A percentile compares a stretch with the other conserved stretches of the same genome.
Evolutionary conservation across 2,113 vertebrate genomes (phyloP).

Genomic region (Microtus pennsylvanicus): DNA sequence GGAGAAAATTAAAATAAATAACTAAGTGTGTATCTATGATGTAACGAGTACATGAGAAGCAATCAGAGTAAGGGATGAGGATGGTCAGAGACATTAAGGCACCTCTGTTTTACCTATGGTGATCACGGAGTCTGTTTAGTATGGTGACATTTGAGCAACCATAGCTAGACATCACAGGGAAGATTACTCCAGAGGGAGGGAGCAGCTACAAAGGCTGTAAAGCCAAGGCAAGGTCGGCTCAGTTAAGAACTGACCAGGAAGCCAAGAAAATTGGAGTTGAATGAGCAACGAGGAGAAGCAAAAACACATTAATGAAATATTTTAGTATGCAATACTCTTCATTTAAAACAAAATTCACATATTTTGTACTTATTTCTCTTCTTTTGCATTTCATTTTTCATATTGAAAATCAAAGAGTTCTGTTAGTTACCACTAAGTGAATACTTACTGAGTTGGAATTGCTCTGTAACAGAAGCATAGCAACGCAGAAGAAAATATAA

Average conservation of each 20-base stretch:
- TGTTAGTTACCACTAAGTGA: slow-evolving; percentile 31
- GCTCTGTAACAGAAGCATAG: background rate
- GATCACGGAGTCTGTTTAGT: background rate
- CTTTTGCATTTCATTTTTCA: background rate
- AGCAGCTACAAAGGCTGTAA: background rate
- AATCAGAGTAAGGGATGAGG: background rate
- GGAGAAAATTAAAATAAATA: background rate
- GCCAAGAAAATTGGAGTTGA: background rate
- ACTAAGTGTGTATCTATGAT: background rate
- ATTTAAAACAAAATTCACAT: background rate
- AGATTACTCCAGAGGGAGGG: background rate
- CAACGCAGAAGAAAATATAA: background rate
- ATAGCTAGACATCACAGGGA: background rate
- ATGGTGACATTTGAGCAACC: background rate
- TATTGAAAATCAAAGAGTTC: slow-evolving; percentile 1
- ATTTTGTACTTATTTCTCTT: background rate
- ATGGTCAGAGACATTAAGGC: background rate
- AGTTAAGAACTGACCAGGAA: background rate
- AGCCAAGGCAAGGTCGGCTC: background rate
- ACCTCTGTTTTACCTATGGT: background rate
- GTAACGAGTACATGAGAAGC: background rate
- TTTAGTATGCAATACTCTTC: background rate
- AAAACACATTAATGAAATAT: background rate
- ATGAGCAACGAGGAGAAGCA: background rate
- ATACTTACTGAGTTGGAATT: background rate